These are phyloP conservation scores for Drosophila ohnishii DNA, from an alignment of 1,140 invertebrate genomes.

Conservation along the genomic window DNA sequence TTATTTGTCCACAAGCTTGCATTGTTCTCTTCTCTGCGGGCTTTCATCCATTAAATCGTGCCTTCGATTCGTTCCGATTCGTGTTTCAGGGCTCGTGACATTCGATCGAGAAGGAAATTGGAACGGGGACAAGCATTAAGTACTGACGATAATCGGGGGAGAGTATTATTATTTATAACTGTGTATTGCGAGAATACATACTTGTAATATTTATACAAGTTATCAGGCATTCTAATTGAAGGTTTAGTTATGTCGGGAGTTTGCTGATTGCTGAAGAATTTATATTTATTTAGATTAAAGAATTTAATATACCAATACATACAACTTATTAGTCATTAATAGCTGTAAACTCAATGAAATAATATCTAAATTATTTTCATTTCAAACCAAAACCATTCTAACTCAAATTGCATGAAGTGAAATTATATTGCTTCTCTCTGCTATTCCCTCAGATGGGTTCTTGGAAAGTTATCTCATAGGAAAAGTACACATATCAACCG, in stretches of 20 bases:
- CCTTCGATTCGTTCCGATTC: conserved; percentile 50
- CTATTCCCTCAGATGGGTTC: not conserved
- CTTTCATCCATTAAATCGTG: conserved; percentile 69
- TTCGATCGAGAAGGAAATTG: conserved; percentile 51
- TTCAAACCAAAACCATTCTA: too few relatives aligned
- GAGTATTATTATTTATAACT: conserved; percentile 2
- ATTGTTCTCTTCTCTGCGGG: conserved; percentile 39
- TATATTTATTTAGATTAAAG: not conserved
- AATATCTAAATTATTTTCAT: too few relatives aligned
- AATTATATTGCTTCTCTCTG: not conserved
- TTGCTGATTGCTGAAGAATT: too few relatives aligned
- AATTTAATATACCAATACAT: too few relatives aligned
- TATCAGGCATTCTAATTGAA: not conserved
- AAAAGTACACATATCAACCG: conserved; percentile 26
- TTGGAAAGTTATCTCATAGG: conserved; percentile 16
- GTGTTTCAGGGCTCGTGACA: conserved; percentile 59
- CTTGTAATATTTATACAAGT: not conserved
- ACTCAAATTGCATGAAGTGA: too few relatives aligned
- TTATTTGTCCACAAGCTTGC: conserved; percentile 35
- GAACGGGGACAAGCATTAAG: conserved; percentile 45
- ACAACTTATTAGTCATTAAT: too few relatives aligned
- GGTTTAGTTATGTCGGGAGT: not conserved
- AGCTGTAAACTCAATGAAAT: too few relatives aligned
- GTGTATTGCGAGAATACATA: not conserved
- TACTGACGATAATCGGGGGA: conserved; percentile 8